Conservation (phyloP, 2,113 vertebrate genomes). For the Engystomops pustulosus region DNA sequence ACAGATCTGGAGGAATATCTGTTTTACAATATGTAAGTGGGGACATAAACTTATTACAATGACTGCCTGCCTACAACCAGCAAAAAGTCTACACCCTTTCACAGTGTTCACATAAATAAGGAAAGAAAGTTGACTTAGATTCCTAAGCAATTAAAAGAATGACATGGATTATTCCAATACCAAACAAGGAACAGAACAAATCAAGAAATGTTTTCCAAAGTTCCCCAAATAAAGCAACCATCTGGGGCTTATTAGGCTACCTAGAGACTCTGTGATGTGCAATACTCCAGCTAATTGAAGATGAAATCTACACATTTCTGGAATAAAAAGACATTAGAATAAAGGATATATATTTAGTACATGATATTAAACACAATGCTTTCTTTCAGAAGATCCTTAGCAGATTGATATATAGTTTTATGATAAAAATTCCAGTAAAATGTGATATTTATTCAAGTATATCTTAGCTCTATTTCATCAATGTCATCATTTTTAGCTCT, state of each 20-base stretch:
- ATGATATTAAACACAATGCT: too few species aligned
- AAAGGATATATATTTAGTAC: not conserved
- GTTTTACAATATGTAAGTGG: too few species aligned
- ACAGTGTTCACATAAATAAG: not conserved
- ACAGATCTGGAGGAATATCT: too few species aligned
- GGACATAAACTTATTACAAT: too few species aligned
- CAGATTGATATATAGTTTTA: too few species aligned
- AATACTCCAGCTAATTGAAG: not conserved
- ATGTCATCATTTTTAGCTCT: too few species aligned
- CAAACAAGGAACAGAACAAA: constrained; percentile 31
- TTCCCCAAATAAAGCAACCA: constrained; percentile 17
- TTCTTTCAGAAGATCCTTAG: too few species aligned
- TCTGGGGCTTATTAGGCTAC: constrained; percentile 23
- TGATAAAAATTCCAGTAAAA: too few species aligned
- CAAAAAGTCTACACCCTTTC: not conserved
- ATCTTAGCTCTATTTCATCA: too few species aligned
- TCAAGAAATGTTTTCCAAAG: not conserved
- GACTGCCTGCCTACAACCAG: too few species aligned
- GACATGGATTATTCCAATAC: constrained; percentile 18
- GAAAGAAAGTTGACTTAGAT: not conserved
- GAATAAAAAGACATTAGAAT: not conserved
- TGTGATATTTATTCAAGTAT: too few species aligned
- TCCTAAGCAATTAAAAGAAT: constrained; percentile 8
- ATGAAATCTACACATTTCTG: not conserved
- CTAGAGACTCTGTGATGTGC: not conserved